Conservation (phyloP, 1,140 invertebrate species). For the Papilio xuthus region DNA sequence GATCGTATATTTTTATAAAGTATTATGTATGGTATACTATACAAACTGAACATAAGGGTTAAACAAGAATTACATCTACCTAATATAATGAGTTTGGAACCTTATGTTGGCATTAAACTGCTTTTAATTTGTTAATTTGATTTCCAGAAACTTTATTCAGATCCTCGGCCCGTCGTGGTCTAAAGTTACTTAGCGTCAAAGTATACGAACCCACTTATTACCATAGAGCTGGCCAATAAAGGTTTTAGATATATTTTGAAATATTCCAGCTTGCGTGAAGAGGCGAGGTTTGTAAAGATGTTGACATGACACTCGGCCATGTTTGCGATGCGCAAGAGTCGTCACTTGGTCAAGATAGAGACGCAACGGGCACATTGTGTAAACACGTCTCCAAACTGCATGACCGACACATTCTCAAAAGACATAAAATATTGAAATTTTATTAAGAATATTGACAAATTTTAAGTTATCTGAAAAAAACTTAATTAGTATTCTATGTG, state of each 20-base stretch:
- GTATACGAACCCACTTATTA: not conserved
- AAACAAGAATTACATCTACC: too few relatives aligned
- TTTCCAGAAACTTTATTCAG: not conserved
- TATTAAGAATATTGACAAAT: not conserved
- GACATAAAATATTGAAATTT: not conserved
- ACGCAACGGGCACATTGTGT: constrained; percentile 1
- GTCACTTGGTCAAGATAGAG: constrained; percentile 9
- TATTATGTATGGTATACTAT: too few relatives aligned
- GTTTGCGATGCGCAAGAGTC: constrained; percentile 37
- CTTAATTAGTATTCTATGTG: too few relatives aligned
- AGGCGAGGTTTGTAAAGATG: constrained; percentile 39
- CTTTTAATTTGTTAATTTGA: too few relatives aligned
- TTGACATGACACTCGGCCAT: constrained; percentile 57
- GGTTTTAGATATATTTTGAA: constrained; percentile 6
- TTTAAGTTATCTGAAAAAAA: too few relatives aligned
- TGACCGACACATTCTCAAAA: constrained; percentile 13
- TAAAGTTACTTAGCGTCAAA: not conserved
- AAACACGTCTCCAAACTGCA: not conserved
- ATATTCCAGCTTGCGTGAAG: not conserved
- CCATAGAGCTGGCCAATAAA: not conserved
- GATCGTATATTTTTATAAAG: too few relatives aligned
- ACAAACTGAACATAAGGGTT: too few relatives aligned
- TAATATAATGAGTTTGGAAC: too few relatives aligned
- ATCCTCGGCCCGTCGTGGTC: not conserved
- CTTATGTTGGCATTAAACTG: too few relatives aligned